Evolutionary conservation across 2,113 vertebrate genomes (phyloP).

Genomic region (Antechinus stuartii): DNA sequence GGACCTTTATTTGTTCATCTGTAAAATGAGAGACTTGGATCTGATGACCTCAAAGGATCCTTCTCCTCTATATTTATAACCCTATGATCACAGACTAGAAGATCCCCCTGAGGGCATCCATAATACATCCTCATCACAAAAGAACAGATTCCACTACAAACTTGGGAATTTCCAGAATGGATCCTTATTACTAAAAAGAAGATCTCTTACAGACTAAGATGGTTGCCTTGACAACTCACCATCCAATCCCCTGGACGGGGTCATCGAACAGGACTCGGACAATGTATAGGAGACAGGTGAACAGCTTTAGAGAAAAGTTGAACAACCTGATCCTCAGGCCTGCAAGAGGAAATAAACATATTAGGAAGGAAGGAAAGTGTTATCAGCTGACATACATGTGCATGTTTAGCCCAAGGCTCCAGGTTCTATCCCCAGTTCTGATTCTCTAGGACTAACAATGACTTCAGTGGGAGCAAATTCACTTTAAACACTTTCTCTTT

Average conservation of each 20-base stretch:
- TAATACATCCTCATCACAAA: background rate
- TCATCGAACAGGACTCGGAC: conserved; percentile 93
- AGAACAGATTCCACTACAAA: background rate
- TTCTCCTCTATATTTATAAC: background rate
- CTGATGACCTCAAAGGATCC: background rate
- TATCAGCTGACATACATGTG: background rate
- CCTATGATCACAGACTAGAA: background rate
- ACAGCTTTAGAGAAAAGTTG: conserved; percentile 97
- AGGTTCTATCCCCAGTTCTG: background rate
- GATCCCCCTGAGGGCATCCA: too few species aligned
- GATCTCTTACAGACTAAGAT: background rate
- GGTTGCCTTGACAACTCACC: conserved; percentile 84
- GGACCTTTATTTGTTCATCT: background rate
- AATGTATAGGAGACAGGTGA: conserved; percentile 96
- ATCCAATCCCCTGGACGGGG: conserved; percentile 82
- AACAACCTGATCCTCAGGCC: conserved; percentile 97
- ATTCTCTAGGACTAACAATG: background rate
- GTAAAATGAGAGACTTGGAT: background rate
- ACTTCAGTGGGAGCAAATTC: background rate
- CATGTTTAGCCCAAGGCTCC: background rate
- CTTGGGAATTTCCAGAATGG: background rate
- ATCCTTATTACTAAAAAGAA: background rate
- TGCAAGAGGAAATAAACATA: conserved; percentile 48
- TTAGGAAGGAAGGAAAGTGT: background rate
- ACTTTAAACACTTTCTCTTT: background rate